A percentile compares a stretch with the other conserved stretches of the same genome.
Evolutionary conservation across 2,797 vertebrate species (phyloP).

Genomic region (Anas georgica): DNA sequence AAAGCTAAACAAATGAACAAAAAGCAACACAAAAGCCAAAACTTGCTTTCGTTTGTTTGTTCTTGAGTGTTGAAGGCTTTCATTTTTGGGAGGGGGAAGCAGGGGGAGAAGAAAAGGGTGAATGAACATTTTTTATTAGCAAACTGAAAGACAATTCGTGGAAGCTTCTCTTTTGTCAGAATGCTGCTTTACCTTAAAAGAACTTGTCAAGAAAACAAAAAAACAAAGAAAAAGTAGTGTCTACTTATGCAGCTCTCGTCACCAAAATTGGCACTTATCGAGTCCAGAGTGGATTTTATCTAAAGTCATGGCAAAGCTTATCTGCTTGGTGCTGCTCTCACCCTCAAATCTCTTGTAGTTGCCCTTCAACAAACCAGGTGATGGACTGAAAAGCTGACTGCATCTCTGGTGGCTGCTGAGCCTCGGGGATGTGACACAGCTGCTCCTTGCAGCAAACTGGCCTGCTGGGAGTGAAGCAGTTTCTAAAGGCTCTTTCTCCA

Average conservation of each 20-base stretch:
- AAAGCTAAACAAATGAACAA: constrained; percentile 23
- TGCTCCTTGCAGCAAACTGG: not conserved
- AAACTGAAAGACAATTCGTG: not conserved
- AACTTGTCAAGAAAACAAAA: not conserved
- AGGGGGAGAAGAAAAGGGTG: not conserved
- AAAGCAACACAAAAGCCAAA: not conserved
- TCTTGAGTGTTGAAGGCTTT: not conserved
- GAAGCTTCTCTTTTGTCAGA: not conserved
- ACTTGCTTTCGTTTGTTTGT: not conserved
- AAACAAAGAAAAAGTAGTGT: no score
- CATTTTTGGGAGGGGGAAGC: not conserved
- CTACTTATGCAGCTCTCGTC: not conserved
- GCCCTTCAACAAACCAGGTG: not conserved
- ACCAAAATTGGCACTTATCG: not conserved
- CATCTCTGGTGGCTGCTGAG: not conserved
- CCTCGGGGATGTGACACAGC: no score
- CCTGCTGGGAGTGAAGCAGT: not conserved
- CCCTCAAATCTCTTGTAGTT: not conserved
- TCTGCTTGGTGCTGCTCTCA: not conserved
- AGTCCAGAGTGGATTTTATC: not conserved
- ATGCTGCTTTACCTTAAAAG: not conserved
- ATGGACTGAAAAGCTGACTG: not conserved
- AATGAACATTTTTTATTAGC: not conserved
- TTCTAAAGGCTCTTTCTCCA: not conserved
- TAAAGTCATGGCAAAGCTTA: not conserved